Evolutionary conservation across 2,797 vertebrate genomes (phyloP), one percentile per base, ranked within the genome.

Genomic region (Sphenodon punctatus): DNA sequence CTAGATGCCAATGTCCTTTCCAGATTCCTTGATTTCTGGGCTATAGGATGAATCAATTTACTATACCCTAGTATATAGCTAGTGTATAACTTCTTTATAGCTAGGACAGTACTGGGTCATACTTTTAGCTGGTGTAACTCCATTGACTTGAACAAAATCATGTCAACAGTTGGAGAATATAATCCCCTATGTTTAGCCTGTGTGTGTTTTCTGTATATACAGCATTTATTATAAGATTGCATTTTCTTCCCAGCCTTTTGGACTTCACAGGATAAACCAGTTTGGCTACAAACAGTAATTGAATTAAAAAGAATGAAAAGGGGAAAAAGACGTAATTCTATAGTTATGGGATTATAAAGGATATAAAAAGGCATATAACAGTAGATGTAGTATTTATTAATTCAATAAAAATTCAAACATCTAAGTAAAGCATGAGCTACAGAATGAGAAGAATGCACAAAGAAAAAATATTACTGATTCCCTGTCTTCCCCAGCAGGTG

Each of bases 401-500:
- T n/a, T n/a, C n/a, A n/a, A n/a, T n/a, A n/a, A n/a, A 36, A n/a
- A 68, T 19, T 36, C 63, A 79, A 25, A 27, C 25, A 46, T 11
- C 49, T 15, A 64, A 58, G 39, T 79, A 25, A 70, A 25, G 46
- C 13, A 45, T 4, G 46, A 75, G 58, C 22, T 25, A 46, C 14
- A 17, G 36, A 51, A 61, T 6, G 13, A 66, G 63, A 42, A 43
- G 43, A 15, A 22, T 11, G 38, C 3, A 49, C 67, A 71, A 68
- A 34, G 15, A 27, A 27, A 32, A 4, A 43, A 32, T 34, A 72
- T 53, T 70, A 68, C 4, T 77, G 38, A 64, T 67, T 39, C 73
- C 69, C 55, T 64, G 13, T 27, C 5, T 67, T 42, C 70, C 85
- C 92, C 91, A 77, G 85, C 46, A 92, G 94, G 79, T 90, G 92